Conservation (phyloP, 37 sponge, comb jelly and placozoan genomes). For the Cliona cf. orientalis region DNA sequence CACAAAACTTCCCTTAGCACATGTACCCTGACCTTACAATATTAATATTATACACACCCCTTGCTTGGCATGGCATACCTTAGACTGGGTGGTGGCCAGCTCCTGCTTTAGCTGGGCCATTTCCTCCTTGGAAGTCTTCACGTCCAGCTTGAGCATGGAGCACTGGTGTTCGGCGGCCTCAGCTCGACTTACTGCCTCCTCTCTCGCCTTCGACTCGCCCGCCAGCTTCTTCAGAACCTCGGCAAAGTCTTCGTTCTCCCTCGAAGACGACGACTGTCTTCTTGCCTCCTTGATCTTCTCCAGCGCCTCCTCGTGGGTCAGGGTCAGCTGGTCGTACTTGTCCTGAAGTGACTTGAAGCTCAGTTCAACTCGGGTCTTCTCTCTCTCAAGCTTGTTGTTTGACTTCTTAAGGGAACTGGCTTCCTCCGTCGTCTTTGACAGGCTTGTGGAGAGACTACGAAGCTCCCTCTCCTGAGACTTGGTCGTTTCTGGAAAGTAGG, state of each 20-base stretch:
- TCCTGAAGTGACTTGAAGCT: constrained; percentile 42
- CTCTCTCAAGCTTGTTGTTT: constrained; percentile 24
- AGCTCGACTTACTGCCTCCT: constrained; percentile 28
- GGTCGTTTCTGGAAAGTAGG: neutral
- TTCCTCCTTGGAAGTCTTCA: constrained; percentile 57
- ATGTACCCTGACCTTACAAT: too few relatives aligned
- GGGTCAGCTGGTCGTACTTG: constrained; percentile 29
- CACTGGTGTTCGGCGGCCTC: constrained; percentile 46
- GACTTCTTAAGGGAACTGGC: neutral
- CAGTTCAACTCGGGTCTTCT: constrained; percentile 26
- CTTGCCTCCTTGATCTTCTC: constrained; percentile 14
- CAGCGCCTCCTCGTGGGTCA: constrained; percentile 4
- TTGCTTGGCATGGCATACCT: constrained; percentile 28
- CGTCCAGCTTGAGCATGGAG: constrained; percentile 59
- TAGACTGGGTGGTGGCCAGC: neutral
- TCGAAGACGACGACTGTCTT: neutral
- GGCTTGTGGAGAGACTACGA: constrained; percentile 1
- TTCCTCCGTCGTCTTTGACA: constrained; percentile 34
- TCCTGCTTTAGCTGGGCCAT: constrained; percentile 18
- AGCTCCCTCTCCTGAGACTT: constrained; percentile 26
- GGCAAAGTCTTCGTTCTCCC: neutral
- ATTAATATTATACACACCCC: too few relatives aligned
- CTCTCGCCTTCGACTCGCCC: constrained; percentile 43
- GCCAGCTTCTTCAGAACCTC: constrained; percentile 45
- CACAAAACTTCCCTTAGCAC: neutral